Conservation (phyloP, 2,113 vertebrate genomes). For the Leucosticte australis region DNA sequence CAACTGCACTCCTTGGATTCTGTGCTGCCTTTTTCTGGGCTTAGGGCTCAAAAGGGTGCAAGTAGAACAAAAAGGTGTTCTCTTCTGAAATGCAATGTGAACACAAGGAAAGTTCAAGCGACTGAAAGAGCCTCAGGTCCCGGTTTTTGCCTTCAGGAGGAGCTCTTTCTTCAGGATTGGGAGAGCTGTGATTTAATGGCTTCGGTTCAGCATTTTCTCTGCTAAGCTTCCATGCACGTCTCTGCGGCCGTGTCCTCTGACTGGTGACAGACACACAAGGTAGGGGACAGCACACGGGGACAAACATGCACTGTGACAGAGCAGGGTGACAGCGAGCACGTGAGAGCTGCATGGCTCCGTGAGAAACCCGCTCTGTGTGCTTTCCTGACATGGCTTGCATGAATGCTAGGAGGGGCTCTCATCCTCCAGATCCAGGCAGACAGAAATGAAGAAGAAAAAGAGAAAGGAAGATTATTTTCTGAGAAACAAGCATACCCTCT, state of each 20-base stretch:
- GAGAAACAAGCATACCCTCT: background rate
- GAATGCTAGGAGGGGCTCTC: background rate
- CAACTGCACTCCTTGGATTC: background rate
- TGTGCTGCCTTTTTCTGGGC: background rate
- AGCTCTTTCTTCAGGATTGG: slow-evolving; percentile 15
- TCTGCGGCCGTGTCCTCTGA: background rate
- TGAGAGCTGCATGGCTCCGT: background rate
- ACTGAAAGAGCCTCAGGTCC: background rate
- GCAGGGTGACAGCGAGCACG: background rate
- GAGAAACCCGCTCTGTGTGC: background rate
- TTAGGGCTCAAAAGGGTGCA: background rate
- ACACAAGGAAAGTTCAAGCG: background rate
- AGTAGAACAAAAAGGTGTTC: background rate
- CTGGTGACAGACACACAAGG: background rate
- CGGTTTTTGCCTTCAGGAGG: slow-evolving; percentile 10
- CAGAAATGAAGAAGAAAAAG: slow-evolving; percentile 8
- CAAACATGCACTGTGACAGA: background rate
- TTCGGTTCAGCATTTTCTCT: background rate
- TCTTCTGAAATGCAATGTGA: background rate
- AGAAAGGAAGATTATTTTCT: slow-evolving; percentile 28
- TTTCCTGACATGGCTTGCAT: background rate
- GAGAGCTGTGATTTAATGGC: background rate
- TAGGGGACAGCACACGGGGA: background rate
- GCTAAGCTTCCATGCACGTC: background rate
- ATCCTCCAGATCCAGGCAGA: slow-evolving; percentile 18